Evolutionary conservation across 2,113 vertebrate species (phyloP), one percentile per base, ranked within the genome.

Genomic region (Colius striatus): DNA sequence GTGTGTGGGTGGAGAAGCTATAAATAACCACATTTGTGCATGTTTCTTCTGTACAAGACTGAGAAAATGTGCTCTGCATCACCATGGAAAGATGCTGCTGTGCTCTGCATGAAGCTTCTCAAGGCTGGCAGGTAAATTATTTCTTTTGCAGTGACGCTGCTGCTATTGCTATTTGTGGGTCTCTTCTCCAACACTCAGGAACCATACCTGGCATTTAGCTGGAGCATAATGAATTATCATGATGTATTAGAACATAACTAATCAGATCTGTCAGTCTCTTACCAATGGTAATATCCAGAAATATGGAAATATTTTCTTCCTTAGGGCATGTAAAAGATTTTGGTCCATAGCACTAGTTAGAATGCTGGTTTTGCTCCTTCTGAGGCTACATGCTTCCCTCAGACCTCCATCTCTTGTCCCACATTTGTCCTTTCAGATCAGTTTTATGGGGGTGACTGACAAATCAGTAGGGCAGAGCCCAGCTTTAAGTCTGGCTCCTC

Each of bases 11-110:
- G 82, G 88, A 94, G 60, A 88, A 90, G 57, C 74, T 96, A 95
- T 94, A 97, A 96, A 97, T 97, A 97, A 87, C 83, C 43, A 47
- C 72, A 91, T 74, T 81, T 81, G 78, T 95, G 87, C 90, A 79
- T 91, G 88, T 94, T 96, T 86, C 61, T 88, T 83, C 86, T 90
- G 50, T 51, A 81, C 47, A 91, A 95, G 70, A 71, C 72, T 87
- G 34, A 91, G 86, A 92, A 97, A 93, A 79, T 68, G 76, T 90
- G 93, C 54, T 95, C 68, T 97, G 68, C 86, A 91, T 91, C 73
- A 82, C 62, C 75, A 84, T 0, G 72, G 89, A 84, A 92, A 80
- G 86, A 90, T 51, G 67, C 34, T 90, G 81, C 74, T 87, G 66
- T 77, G 88, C 89, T 71, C 80, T 92, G 73, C 77, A 36, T 32